A percentile compares a stretch with the other conserved stretches of the same genome.
phyloP scores from a whole-genome alignment of 2,888 invertebrate genomes.

The Pyrochroa serraticornis region DNA sequence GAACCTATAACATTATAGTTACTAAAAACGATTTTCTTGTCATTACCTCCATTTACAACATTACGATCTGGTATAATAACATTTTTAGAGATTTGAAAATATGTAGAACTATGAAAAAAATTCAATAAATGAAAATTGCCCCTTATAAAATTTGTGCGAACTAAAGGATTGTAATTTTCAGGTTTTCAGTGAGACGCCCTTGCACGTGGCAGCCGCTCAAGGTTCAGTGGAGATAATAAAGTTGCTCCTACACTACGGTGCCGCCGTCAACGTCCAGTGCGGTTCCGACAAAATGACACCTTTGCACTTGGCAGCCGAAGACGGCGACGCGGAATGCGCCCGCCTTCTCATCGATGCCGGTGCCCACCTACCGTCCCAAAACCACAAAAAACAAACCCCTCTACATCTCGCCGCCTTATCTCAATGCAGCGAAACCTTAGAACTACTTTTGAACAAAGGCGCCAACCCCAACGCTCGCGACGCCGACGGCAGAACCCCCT shows the following conservation, averaged over 20 bases:
- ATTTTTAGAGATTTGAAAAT: too few species aligned
- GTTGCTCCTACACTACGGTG: constrained; percentile 77
- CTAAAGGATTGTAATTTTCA: constrained; percentile 43
- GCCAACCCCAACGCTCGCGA: constrained; percentile 65
- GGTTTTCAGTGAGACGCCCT: constrained; percentile 84
- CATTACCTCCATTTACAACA: too few species aligned
- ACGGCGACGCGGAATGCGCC: constrained; percentile 81
- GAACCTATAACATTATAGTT: too few species aligned
- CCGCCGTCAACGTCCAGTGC: constrained; percentile 75
- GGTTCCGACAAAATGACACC: constrained; percentile 78
- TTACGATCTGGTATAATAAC: too few species aligned
- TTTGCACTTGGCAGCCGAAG: constrained; percentile 86
- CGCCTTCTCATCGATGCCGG: constrained; percentile 73
- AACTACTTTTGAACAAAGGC: constrained; percentile 68
- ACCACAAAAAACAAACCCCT: constrained; percentile 79
- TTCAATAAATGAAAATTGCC: too few species aligned
- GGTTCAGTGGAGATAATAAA: constrained; percentile 74
- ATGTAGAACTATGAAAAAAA: too few species aligned
- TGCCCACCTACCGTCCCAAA: constrained; percentile 77
- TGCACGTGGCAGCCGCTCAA: constrained; percentile 80
- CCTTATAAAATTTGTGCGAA: too few species aligned
- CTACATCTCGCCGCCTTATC: constrained; percentile 83
- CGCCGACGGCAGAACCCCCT: constrained; percentile 75
- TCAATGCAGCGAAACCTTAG: constrained; percentile 79
- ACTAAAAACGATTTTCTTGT: too few species aligned